Conservation (phyloP, 2,797 vertebrate genomes). For the Antrozous pallidus region DNA sequence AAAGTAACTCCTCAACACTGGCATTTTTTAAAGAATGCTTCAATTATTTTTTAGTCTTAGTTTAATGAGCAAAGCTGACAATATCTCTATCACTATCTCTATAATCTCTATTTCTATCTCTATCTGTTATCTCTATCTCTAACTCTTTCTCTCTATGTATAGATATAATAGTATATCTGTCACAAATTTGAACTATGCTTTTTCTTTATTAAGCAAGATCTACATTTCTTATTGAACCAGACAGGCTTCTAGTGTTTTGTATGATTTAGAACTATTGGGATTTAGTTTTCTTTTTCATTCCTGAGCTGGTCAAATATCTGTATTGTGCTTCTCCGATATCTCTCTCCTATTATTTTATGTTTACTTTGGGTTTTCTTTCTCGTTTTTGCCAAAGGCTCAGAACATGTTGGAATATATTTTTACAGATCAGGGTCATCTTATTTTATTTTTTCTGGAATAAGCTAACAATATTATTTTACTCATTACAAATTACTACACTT, state of each 20-base stretch:
- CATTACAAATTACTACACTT: not conserved
- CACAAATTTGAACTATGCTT: not conserved
- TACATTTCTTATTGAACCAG: not conserved
- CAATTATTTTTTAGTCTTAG: not conserved
- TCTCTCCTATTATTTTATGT: not conserved
- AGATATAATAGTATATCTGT: not conserved
- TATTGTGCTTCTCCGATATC: not conserved
- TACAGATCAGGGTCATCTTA: not conserved
- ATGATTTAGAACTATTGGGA: not conserved
- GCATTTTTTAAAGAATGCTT: not conserved
- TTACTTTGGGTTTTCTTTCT: not conserved
- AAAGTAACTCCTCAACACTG: not conserved
- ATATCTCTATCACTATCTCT: not conserved
- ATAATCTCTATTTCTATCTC: too few relatives aligned
- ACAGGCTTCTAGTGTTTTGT: not conserved
- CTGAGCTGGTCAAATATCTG: not conserved
- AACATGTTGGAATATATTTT: not conserved
- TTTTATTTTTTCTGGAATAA: slow-evolving; percentile 2
- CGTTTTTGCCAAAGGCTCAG: not conserved
- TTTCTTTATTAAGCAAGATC: not conserved
- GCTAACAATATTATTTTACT: not conserved
- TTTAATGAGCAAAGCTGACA: not conserved
- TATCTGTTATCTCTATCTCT: too few relatives aligned
- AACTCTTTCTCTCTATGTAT: not conserved
- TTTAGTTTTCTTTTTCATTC: not conserved